These are phyloP conservation scores for Tenthredo distinguenda DNA, from an alignment of 2,888 invertebrate species.

Conservation along the genomic window DNA sequence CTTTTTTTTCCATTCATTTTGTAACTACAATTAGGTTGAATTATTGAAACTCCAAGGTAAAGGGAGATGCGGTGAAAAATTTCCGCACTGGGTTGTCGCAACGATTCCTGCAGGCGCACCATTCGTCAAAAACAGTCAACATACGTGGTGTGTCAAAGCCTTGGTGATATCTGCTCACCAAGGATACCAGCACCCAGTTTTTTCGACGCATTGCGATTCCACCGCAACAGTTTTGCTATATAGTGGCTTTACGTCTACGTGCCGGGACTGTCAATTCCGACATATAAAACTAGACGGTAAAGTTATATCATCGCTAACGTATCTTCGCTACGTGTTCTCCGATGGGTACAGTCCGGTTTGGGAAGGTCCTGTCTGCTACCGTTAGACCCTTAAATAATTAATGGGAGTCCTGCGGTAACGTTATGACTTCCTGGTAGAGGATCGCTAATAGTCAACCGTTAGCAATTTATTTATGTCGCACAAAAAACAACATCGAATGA, in stretches of 20 bases:
- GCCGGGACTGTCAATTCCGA: conserved; percentile 76
- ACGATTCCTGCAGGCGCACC: not conserved
- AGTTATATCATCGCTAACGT: conserved; percentile 74
- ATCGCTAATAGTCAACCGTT: conserved; percentile 38
- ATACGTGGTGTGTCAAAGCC: conserved; percentile 8
- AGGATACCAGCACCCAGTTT: conserved; percentile 1
- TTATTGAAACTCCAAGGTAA: not conserved
- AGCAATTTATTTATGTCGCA: conserved; percentile 8
- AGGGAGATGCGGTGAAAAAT: not conserved
- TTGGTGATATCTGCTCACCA: conserved; percentile 17
- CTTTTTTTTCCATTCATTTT: not conserved
- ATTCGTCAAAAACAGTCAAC: conserved; percentile 13
- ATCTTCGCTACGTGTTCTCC: conserved; percentile 75
- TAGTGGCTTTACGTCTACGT: conserved; percentile 68
- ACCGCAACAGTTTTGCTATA: conserved; percentile 16
- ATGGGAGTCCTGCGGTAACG: conserved; percentile 63
- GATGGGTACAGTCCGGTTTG: conserved; percentile 27
- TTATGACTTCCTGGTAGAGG: conserved; percentile 30
- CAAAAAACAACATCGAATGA: not conserved
- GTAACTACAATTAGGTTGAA: not conserved
- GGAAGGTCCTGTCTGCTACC: conserved; percentile 37
- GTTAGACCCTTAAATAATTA: conserved; percentile 65
- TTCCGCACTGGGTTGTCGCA: not conserved
- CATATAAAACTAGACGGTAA: conserved; percentile 76
- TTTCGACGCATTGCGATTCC: conserved; percentile 47